Evolutionary conservation across 2,888 invertebrate species (phyloP), one percentile per base, ranked within the genome.

Genomic region (Phania funesta): DNA sequence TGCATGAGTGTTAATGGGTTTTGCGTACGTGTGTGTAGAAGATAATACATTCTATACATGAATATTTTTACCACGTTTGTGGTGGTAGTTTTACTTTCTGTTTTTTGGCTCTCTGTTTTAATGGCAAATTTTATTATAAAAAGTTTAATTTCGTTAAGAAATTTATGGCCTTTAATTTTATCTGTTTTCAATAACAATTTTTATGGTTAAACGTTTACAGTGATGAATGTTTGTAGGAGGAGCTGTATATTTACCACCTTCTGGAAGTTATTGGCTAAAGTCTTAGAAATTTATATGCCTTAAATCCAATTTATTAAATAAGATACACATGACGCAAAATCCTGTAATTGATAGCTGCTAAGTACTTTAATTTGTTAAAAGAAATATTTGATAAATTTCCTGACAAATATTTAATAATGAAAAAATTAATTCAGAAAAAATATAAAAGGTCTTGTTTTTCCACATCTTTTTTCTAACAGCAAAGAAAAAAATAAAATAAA

Each of bases 81-180:
- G 29, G 3, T 68, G 35, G 18, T 48, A 29, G 4, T 22, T 56
- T 18, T 44, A 5, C 38, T 67, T 29, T 26, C 11, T 13, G 4
- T 11, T 35, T 16, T 50, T 22, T 0, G 22, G n/a, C 35, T 4
- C 3, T 16, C 32, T 4, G 20, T 24, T 48, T 24, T 2, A 44
- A 29, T 20, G n/a, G 22, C 13, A 71, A 60, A 71, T 50, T 60
- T 20, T 38, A 24, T 71, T 73, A 62, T 11, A 29, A 29, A 41
- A 41, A 41, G 52, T n/a, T 73, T 62, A 73, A 73, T 73, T 62
- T 73, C 62, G 16, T 44, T 20, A 22, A 32, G 62, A 73, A 73
- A 62, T 73, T 73, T 52, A 73, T 73, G 41, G 62, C 29, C 38
- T 62, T 73, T 52, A 52, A 29, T 62, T 58, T 50, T 9, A 60